Evolutionary conservation across 37 sponge, comb jelly and placozoan species (phyloP).

Genomic region (Dysidea cf. avara): DNA sequence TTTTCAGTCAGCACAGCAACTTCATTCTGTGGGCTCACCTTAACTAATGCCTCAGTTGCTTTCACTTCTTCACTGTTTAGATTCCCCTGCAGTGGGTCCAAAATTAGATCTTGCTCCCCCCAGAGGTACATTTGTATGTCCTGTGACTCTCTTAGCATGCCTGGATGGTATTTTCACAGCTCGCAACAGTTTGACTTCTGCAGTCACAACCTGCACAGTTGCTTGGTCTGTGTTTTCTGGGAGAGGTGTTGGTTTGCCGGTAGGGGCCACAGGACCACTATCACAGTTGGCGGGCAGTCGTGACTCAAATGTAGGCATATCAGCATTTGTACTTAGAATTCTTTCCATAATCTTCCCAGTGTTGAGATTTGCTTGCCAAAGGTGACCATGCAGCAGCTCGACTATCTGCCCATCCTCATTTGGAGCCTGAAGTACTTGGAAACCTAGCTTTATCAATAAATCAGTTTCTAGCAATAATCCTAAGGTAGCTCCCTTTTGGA

Average conservation of each 20-base stretch:
- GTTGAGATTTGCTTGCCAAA: too few species aligned
- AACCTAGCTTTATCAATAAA: conserved; percentile 34
- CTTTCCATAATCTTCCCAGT: too few species aligned
- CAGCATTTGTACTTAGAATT: too few species aligned
- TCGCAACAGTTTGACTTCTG: conserved; percentile 21
- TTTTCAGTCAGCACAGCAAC: conserved; percentile 21
- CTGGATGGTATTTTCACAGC: conserved; percentile 29
- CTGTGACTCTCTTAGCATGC: conserved; percentile 13
- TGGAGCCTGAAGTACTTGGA: conserved; percentile 7
- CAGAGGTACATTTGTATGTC: neutral
- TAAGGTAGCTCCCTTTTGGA: conserved; percentile 37
- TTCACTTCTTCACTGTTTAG: neutral
- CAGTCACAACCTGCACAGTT: neutral
- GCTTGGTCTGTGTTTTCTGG: neutral
- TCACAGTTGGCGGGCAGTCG: too few species aligned
- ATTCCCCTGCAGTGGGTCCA: conserved; percentile 1
- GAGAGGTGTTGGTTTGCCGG: too few species aligned
- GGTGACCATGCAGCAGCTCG: neutral
- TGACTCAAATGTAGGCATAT: too few species aligned
- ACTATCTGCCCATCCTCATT: neutral
- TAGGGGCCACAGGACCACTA: too few species aligned
- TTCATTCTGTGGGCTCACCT: neutral
- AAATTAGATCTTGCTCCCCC: neutral
- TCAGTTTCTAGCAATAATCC: conserved; percentile 44
- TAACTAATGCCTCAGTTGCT: conserved; percentile 7